Evolutionary conservation across 2,797 vertebrate species (phyloP).

Genomic region (Galagoides demidoff): DNA sequence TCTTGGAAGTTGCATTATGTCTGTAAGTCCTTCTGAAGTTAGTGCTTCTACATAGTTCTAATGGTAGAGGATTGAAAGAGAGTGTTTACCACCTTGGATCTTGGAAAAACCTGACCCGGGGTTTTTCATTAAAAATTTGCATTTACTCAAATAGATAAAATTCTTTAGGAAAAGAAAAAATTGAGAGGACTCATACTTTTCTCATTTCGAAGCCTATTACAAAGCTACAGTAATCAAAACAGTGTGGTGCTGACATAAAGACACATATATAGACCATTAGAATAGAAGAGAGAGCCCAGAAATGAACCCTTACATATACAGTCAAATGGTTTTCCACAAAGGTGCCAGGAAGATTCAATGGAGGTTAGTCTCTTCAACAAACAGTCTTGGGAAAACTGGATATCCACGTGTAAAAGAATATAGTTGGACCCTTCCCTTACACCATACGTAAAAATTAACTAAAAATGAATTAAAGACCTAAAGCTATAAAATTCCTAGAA

Average conservation of each 20-base stretch:
- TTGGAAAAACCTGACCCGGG: neutral
- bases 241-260: neutral
- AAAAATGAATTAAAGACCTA: neutral
- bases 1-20: neutral
- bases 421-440: neutral
- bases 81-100: neutral
- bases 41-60: neutral
- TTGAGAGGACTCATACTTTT: neutral
- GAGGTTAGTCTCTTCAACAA: neutral
- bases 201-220: slow-evolving; percentile 17
- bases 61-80: neutral
- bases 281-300: neutral
- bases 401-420: neutral
- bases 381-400: neutral
- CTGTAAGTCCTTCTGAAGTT: neutral
- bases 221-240: neutral
- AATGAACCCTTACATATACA: neutral
- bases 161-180: neutral
- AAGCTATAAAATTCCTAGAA: neutral
- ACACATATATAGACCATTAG: neutral
- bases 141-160: neutral
- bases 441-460: neutral
- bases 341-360: neutral
- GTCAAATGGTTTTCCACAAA: neutral
- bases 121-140: neutral